phyloP scores from a whole-genome alignment of 2,113 vertebrate genomes.

The Cnemophilus loriae region DNA sequence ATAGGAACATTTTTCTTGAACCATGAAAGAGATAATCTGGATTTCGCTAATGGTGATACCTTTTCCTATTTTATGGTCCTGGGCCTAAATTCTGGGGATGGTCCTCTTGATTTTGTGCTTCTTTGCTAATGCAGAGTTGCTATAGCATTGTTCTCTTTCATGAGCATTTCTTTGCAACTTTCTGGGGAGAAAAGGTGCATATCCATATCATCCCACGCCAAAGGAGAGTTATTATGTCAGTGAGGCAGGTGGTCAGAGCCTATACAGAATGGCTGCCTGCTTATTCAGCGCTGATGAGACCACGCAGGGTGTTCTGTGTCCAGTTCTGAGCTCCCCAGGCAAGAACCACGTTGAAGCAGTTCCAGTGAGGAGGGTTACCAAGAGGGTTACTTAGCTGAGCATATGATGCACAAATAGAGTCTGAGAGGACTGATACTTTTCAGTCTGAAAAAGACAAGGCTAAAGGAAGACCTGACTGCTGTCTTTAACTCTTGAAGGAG shows the following conservation, averaged over 20 bases:
- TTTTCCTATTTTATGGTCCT: background rate
- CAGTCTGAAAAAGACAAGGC: background rate
- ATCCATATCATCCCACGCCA: background rate
- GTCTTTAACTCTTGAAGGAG: background rate
- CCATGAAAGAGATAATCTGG: background rate
- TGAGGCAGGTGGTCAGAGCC: background rate
- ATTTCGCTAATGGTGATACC: background rate
- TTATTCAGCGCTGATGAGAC: background rate
- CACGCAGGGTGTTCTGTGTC: background rate
- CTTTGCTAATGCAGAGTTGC: background rate
- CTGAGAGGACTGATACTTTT: background rate
- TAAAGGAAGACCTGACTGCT: background rate
- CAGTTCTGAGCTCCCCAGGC: background rate
- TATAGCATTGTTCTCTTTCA: background rate
- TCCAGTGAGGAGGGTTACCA: background rate
- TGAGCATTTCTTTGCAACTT: background rate
- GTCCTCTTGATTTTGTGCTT: background rate
- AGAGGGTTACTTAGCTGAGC: background rate
- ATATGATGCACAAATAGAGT: background rate
- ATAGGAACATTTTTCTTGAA: background rate
- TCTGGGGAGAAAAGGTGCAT: background rate
- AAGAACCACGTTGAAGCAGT: fast-evolving
- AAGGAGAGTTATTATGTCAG: too few relatives aligned
- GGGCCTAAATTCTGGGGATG: background rate
- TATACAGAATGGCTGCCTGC: background rate